A percentile compares a stretch with the other conserved stretches of the same genome.
Evolutionary conservation across 1,140 invertebrate genomes (phyloP).

Genomic region (Ladona fulva): DNA sequence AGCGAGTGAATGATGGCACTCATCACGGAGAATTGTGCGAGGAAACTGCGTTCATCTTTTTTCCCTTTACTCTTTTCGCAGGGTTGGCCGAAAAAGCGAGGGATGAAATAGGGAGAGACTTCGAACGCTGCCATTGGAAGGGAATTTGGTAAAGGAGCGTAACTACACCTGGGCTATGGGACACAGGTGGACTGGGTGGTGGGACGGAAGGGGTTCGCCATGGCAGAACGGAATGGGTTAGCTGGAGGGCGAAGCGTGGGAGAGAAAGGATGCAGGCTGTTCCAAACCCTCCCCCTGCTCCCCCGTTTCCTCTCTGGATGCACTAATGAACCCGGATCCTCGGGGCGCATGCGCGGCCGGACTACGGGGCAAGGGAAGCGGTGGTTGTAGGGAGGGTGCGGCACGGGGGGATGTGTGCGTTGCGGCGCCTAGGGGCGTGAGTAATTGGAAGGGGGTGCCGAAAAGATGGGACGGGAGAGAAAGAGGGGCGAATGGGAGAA

Average conservation of each 20-base stretch:
- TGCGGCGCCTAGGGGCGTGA: not conserved
- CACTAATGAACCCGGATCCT: not conserved
- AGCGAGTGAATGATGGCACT: too few relatives aligned
- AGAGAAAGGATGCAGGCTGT: not conserved
- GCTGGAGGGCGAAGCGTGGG: not conserved
- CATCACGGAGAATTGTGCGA: too few relatives aligned
- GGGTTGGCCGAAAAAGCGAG: too few relatives aligned
- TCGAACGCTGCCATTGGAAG: not conserved
- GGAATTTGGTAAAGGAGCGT: not conserved
- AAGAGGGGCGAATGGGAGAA: not conserved
- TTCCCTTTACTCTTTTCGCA: too few relatives aligned
- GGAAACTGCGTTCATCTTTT: too few relatives aligned
- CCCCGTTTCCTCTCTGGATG: not conserved
- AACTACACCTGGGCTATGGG: not conserved
- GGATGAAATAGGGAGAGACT: not conserved
- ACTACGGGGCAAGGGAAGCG: not conserved
- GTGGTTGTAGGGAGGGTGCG: not conserved
- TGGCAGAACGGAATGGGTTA: not conserved
- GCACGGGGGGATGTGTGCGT: not conserved
- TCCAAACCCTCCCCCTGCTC: not conserved
- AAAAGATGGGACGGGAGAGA: not conserved
- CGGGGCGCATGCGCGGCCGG: not conserved
- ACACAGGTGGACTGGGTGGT: not conserved
- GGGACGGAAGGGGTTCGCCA: not conserved
- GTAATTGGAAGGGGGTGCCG: not conserved